phyloP scores from a whole-genome alignment of 2,888 invertebrate species.

The Drosophila borborema region DNA sequence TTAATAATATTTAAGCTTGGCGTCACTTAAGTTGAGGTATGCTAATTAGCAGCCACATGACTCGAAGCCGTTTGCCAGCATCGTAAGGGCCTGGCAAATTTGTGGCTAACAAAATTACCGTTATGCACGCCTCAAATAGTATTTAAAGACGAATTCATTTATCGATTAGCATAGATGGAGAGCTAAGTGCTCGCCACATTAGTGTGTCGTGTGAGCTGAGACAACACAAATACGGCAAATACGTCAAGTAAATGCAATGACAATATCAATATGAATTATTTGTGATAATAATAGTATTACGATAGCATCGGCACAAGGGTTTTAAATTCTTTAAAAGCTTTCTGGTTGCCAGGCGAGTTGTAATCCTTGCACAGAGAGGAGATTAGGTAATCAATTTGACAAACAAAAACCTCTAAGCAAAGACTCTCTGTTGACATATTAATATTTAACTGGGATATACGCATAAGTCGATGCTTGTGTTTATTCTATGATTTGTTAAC shows the following conservation, averaged over 20 bases:
- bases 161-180: slow-evolving; percentile 22
- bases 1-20: slow-evolving; percentile 65
- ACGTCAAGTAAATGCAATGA: background rate
- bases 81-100: background rate
- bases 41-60: slow-evolving; percentile 36
- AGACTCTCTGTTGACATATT: background rate
- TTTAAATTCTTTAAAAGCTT: background rate
- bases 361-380: background rate
- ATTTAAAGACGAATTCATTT: slow-evolving; percentile 11
- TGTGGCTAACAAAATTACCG: slow-evolving; percentile 26
- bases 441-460: background rate
- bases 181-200: slow-evolving; percentile 15
- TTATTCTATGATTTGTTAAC: no score
- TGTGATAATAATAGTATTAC: background rate
- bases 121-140: background rate
- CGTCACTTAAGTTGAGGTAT: slow-evolving; percentile 8
- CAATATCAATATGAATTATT: background rate
- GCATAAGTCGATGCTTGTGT: no score
- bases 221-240: background rate
- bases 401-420: background rate
- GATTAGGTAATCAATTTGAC: background rate
- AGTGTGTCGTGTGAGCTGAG: background rate
- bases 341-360: background rate
- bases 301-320: background rate
- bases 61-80: slow-evolving; percentile 20